Evolutionary conservation across 2,888 invertebrate species (phyloP).

Genomic region (Arctia plantaginis): DNA sequence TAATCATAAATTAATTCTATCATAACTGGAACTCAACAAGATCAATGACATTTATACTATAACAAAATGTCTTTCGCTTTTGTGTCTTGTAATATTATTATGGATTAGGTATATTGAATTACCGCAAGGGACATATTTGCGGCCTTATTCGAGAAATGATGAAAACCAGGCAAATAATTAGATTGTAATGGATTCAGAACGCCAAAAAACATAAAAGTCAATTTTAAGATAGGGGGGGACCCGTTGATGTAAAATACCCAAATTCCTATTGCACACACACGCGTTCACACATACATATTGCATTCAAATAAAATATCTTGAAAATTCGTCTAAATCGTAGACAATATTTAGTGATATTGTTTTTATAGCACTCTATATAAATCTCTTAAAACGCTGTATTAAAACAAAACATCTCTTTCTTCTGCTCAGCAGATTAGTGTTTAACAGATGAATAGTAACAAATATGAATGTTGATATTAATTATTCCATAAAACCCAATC

Average conservation of each 20-base stretch:
- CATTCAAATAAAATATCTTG: neutral
- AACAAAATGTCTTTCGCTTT: neutral
- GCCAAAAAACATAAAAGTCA: too few relatives aligned
- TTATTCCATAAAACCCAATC: neutral
- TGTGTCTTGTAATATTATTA: neutral
- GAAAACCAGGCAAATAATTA: neutral
- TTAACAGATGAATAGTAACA: neutral
- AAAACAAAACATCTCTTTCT: neutral
- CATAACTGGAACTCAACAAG: constrained; percentile 3
- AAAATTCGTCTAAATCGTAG: neutral
- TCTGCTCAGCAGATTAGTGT: neutral
- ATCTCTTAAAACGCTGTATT: neutral
- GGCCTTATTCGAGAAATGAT: neutral
- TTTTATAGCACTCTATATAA: neutral
- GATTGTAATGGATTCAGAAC: too few relatives aligned
- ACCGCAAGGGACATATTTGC: neutral
- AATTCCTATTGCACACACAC: neutral
- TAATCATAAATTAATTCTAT: constrained; percentile 48
- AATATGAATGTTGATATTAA: neutral
- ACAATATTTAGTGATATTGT: neutral
- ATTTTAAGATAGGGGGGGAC: neutral
- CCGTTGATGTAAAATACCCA: neutral
- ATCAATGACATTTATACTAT: neutral
- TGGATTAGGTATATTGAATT: neutral
- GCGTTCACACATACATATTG: neutral